Evolutionary conservation across 2,113 vertebrate species (phyloP), one percentile per base, ranked within the genome.

Genomic region (Hypocryptadius cinnamomeus): DNA sequence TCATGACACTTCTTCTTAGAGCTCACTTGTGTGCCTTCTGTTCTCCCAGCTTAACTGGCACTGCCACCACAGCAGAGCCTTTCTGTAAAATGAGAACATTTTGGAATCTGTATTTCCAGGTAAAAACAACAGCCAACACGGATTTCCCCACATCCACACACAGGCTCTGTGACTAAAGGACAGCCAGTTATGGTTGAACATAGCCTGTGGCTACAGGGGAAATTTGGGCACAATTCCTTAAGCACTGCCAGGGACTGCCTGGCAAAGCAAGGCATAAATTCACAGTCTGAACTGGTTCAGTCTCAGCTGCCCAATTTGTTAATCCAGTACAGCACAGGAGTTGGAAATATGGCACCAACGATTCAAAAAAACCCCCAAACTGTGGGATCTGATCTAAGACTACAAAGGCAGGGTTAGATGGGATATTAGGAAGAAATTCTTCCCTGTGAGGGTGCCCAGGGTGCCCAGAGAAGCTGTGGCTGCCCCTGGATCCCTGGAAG

Each of bases 111-210:
- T 35, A 15, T 64, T 82, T 59, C 21, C 22, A 48, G 47, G 15
- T 33, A 42, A 31, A 44, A 79, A 19, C 17, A 72, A n/a, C 6
- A 70, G 40, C 39, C 4, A 3, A 4, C 10, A 24, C 7, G 1
- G 3, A 61, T n/a, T 33, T 47, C 31, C 19, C 68, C 21, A 53
- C 2, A 0, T 47, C 15, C 44, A 68, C 23, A 42, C 1, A 1
- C 54, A 35, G 31, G 15, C 3, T 30, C 33, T 7, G 39, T 25
- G 24, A 45, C 33, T 16, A 65, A 90, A 47, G 20, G 54, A 25
- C 31, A 63, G 77, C 8, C 17, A 63, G 30, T 50, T 14, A 40
- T 0, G 0, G 20, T 15, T 44, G 25, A 64, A 54, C 0, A 0
- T 19, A 73, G 60, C 24, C 40, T 40, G 40, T 3, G 8, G 50